These are phyloP conservation scores for Eremophila alpestris DNA, from an alignment of 2,797 vertebrate genomes.

Conservation along the genomic window DNA sequence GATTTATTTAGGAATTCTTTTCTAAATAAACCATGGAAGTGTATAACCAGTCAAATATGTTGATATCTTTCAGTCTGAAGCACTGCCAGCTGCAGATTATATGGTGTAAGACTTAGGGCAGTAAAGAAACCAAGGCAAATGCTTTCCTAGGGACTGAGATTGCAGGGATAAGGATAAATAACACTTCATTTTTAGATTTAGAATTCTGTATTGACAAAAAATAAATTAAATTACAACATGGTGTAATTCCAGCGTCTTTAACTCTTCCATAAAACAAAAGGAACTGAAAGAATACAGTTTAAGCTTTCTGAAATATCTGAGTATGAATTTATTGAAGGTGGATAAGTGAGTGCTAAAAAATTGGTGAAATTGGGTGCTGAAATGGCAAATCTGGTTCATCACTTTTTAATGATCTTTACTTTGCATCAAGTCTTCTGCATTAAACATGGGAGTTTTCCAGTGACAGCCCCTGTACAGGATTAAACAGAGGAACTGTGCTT, in stretches of 20 bases:
- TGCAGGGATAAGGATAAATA: neutral
- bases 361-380: neutral
- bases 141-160: neutral
- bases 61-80: neutral
- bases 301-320: neutral
- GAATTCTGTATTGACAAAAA: neutral
- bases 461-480: neutral
- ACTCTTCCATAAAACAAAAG: neutral
- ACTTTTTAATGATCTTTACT: neutral
- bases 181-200: neutral
- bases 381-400: neutral
- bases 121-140: constrained; percentile 10
- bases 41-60: neutral
- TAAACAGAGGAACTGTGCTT: neutral
- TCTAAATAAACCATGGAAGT: neutral
- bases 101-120: neutral
- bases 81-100: constrained; percentile 11
- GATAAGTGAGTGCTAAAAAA: neutral
- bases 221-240: neutral
- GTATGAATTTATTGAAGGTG: neutral
- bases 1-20: neutral
- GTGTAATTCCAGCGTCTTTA: neutral
- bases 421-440: neutral
- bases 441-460: neutral
- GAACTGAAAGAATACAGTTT: neutral